These are phyloP conservation scores for Platerodrilus igneus DNA, from an alignment of 2,888 invertebrate genomes.

Conservation along the genomic window DNA sequence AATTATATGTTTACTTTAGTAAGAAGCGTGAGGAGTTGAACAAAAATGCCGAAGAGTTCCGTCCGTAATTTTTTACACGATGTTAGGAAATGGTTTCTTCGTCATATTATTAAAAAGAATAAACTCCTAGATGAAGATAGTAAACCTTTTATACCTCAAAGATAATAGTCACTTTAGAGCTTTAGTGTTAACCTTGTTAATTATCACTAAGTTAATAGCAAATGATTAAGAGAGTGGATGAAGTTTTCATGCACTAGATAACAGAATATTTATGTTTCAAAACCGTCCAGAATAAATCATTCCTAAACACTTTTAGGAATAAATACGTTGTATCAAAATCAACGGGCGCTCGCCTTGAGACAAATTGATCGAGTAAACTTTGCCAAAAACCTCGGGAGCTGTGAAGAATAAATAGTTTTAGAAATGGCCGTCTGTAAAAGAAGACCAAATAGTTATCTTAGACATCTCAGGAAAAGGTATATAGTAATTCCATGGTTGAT, in stretches of 20 bases:
- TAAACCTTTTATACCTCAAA: constrained; percentile 17
- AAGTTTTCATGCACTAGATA: constrained; percentile 13
- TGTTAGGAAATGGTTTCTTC: constrained; percentile 14
- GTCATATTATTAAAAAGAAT: constrained; percentile 13
- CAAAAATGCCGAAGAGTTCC: constrained; percentile 21
- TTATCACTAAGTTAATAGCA: constrained; percentile 12
- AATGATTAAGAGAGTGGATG: too few relatives aligned
- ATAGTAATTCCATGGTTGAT: constrained; percentile 31
- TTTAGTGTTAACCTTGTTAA: constrained; percentile 11
- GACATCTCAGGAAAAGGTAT: constrained; percentile 31
- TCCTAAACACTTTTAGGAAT: constrained; percentile 13
- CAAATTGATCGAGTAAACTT: constrained; percentile 21
- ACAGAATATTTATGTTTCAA: constrained; percentile 13
- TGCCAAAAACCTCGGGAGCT: constrained; percentile 20
- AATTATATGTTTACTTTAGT: too few relatives aligned
- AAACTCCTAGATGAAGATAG: constrained; percentile 20
- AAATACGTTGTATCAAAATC: constrained; percentile 14
- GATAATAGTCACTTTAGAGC: constrained; percentile 24
- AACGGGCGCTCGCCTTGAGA: constrained; percentile 9
- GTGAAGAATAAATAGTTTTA: constrained; percentile 15
- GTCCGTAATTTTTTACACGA: constrained; percentile 13
- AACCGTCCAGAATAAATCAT: constrained; percentile 21
- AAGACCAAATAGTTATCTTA: constrained; percentile 28
- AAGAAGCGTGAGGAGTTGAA: constrained; percentile 3
- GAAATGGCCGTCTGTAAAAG: constrained; percentile 40